Base-by-base conservation (phyloP, 2,797 vertebrate species). In the Xenentodon cancila region DNA sequence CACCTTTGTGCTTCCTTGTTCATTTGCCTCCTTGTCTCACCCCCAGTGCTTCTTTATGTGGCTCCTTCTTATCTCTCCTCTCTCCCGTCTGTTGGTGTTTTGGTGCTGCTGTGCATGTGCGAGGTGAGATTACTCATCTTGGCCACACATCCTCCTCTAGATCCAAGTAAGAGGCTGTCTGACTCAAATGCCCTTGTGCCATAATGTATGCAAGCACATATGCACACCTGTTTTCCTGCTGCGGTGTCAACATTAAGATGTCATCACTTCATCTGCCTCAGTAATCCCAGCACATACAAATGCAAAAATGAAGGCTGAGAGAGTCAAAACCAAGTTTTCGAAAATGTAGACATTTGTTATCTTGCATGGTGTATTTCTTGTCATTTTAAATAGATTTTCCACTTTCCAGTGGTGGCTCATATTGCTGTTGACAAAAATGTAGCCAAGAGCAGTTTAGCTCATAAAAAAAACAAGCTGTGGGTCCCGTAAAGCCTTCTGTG, bases 351-450 rank as follows among this genome's bases (percentile, higher is more conserved):
- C 3, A 25, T 59, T 18, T 13, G 19, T 12, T 15, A 22, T 22
- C 9, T 48, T 6, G 4, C 9, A 1, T 32, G 7, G 9, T 9
- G 32, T 32, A 32, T 32, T 25, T 25, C 7, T 9, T 7, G 32
- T 32, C 32, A 7, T 32, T 6, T 32, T 32, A 32, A 32, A 32
- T 32, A 9, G 32, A 32, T 7, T 32, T 32, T 32, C 32, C 4
- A 7, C 32, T 32, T 32, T 9, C 32, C 32, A 9, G 32, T 32
- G 32, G 32, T 32, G 32, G 79, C 4, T 34, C 52, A 15, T 80
- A 87, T 61, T 93, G 89, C 74, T 88, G 87, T 80, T 93, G 93
- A 86, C 68, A 64, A 42, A 80, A 73, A 93, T 80, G 75, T 91
- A 88, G 45, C 53, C 56, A 53, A 53, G 43, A 54, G 53, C 67